A percentile compares a stretch with the other conserved stretches of the same genome.
phyloP scores from a whole-genome alignment of 1,140 invertebrate species.

The Mya arenaria region DNA sequence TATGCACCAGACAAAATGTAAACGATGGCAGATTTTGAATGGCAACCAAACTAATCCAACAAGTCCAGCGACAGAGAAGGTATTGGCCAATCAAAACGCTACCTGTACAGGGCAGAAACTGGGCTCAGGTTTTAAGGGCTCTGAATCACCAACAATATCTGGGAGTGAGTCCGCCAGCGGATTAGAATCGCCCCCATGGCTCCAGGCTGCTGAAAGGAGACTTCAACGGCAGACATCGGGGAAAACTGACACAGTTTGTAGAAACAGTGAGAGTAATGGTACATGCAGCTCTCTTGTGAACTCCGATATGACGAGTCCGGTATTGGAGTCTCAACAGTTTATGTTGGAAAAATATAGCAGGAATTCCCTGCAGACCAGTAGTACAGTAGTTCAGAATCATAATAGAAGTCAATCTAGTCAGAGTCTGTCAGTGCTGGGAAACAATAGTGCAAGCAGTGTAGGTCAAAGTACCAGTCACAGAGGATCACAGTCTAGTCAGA shows the following conservation, averaged over 20 bases:
- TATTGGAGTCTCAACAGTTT: not conserved
- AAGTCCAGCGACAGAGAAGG: not conserved
- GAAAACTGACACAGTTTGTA: not conserved
- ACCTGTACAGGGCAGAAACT: not conserved
- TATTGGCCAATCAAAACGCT: not conserved
- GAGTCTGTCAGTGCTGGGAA: not conserved
- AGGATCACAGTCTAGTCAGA: not conserved
- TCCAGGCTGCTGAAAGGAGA: slow-evolving; percentile 32
- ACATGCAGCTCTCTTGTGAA: not conserved
- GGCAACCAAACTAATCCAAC: not conserved
- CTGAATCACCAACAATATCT: not conserved
- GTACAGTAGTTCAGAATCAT: not conserved
- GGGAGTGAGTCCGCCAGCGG: not conserved
- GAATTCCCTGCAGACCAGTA: too few relatives aligned
- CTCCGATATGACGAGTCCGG: not conserved
- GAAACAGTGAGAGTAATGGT: not conserved
- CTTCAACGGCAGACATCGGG: slow-evolving; percentile 1
- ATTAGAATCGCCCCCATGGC: slow-evolving; percentile 34
- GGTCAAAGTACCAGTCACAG: not conserved
- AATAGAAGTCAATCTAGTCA: not conserved
- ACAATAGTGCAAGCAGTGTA: not conserved
- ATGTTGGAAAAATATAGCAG: slow-evolving; percentile 1
- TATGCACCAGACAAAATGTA: slow-evolving; percentile 26
- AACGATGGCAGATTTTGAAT: not conserved
- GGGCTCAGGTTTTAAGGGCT: not conserved